A percentile compares a stretch with the other conserved stretches of the same genome.
Conservation (phyloP, 2,113 vertebrate genomes). For the Sus scrofa region DNA sequence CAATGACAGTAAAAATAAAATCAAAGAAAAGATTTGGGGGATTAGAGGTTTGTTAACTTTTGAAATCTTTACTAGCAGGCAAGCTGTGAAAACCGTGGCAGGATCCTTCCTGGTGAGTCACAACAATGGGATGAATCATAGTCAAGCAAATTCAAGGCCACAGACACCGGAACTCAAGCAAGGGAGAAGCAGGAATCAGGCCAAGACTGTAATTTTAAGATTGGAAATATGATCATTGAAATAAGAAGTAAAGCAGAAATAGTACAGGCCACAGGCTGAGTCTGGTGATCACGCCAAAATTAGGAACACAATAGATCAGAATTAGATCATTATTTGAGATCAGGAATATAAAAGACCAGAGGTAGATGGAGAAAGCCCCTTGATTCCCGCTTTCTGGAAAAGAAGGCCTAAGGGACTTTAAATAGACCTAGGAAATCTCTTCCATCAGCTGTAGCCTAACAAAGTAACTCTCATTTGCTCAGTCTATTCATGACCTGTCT, state of each 20-base stretch:
- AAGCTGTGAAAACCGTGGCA: conserved; percentile 1
- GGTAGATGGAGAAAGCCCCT: background rate
- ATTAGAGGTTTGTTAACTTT: conserved; percentile 8
- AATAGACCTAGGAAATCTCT: background rate
- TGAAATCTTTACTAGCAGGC: conserved; percentile 5
- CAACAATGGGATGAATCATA: conserved; percentile 6
- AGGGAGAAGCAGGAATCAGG: conserved; percentile 20
- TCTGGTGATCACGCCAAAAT: background rate
- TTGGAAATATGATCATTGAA: background rate
- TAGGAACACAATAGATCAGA: conserved; percentile 5
- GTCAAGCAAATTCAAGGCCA: background rate
- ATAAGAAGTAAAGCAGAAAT: conserved; percentile 28
- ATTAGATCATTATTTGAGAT: conserved; percentile 15
- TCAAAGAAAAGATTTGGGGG: conserved; percentile 24
- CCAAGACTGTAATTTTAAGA: background rate
- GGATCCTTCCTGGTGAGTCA: conserved; percentile 12
- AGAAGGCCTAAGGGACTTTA: background rate
- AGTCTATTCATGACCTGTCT: background rate
- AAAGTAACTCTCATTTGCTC: background rate
- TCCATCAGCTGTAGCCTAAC: background rate
- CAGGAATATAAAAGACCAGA: conserved; percentile 4
- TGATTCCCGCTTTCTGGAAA: background rate
- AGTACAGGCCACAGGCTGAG: background rate
- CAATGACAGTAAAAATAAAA: conserved; percentile 14
- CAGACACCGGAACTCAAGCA: background rate